phyloP scores from a whole-genome alignment of 2,888 invertebrate genomes.

The Parnassius smintheus region DNA sequence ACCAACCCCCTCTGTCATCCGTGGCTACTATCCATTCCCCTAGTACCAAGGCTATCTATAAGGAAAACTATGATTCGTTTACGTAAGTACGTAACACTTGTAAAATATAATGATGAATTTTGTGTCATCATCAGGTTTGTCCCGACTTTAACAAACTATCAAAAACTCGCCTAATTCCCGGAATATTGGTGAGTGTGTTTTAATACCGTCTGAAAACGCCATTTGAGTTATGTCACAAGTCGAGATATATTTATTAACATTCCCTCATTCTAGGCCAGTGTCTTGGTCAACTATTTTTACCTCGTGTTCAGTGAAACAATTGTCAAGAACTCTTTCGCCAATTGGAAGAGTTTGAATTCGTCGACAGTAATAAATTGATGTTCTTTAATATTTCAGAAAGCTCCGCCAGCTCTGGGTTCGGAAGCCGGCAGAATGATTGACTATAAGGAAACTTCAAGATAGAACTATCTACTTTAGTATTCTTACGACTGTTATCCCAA shows the following conservation, averaged over 20 bases:
- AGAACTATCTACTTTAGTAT: conserved; percentile 5
- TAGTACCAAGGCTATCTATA: too few relatives aligned
- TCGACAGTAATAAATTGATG: conserved; percentile 61
- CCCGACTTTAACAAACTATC: not conserved
- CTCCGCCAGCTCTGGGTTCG: conserved; percentile 31
- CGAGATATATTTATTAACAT: conserved; percentile 45
- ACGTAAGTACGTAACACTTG: too few relatives aligned
- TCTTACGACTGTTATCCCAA: conserved; percentile 4
- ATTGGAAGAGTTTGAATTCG: conserved; percentile 58
- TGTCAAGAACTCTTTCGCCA: conserved; percentile 58
- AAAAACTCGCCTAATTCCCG: not conserved
- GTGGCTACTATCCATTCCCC: too few relatives aligned
- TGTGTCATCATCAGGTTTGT: not conserved
- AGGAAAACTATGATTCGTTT: too few relatives aligned
- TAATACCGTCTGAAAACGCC: conserved; percentile 30
- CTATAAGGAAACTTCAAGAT: conserved; percentile 21
- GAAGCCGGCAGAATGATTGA: conserved; percentile 35
- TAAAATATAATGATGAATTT: too few relatives aligned
- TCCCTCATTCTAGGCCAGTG: conserved; percentile 48
- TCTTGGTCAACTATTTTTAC: conserved; percentile 60
- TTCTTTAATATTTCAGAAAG: conserved; percentile 49
- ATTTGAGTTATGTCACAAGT: conserved; percentile 45
- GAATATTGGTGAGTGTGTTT: conserved; percentile 14
- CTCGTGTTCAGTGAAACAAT: conserved; percentile 54
- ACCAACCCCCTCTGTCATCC: too few relatives aligned